Evolutionary conservation across 1,140 invertebrate species (phyloP), one percentile per base, ranked within the genome.

Genomic region (Sinonovacula constricta): DNA sequence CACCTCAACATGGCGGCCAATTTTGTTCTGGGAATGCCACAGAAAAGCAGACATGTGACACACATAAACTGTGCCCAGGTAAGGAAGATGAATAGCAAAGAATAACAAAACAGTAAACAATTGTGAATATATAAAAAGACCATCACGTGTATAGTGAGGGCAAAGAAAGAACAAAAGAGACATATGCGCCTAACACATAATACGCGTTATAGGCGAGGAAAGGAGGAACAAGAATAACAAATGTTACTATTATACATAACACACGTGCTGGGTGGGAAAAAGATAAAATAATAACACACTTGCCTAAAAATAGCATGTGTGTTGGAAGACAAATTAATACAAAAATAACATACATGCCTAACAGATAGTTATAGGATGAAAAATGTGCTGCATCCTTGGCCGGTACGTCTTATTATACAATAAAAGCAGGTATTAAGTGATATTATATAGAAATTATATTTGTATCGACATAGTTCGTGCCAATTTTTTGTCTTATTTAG

Each of bases 41-140:
- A 14, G 77, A 84, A 51, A 36, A 62, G 3, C 60, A 82, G 49
- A 60, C 76, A 56, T 86, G 85, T 74, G 75, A 82, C 39, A 57
- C 63, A n/a, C n/a, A n/a, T 22, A 51, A 57, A 18, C 68, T 56
- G 12, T 86, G 85, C 60, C 85, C 82, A 57, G 79, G 85, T 83
- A 79, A 34, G 65, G 66, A 26, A 4, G 36, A 3, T 22, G 57
- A 3, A 34, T 15, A 39, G 7, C 7, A 49, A 18, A 18, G 7
- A 49, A 7, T 10, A 49, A 49, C 7, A 49, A 49, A 49, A 49
- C 7, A 10, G 39, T 49, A 49, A 49, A 18, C 39, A 7, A 18
- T 10, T 10, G 39, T 10, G 45, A n/a, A 12, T 10, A 49, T 10
- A 49, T 12, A 49, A 12, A 12, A 49, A 49, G 10, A 49, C n/a